Evolutionary conservation across 2,797 vertebrate genomes (phyloP).

Genomic region (Sciurus vulgaris): DNA sequence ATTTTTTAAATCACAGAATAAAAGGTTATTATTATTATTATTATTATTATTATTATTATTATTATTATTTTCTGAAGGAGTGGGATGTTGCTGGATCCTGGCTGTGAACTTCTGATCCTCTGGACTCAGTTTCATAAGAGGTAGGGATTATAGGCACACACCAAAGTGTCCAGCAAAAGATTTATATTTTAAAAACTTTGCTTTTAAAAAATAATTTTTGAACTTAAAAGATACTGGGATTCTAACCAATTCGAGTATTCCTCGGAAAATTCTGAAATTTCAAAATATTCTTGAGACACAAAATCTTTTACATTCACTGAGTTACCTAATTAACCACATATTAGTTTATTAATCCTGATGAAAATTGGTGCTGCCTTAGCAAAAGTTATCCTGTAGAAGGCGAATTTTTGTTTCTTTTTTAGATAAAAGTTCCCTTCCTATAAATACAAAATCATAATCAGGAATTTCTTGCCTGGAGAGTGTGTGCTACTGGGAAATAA

Average conservation of each 20-base stretch:
- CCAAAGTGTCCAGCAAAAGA: background rate
- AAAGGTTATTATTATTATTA: background rate
- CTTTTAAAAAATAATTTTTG: background rate
- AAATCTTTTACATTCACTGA: background rate
- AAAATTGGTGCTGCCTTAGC: background rate
- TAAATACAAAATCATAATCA: background rate
- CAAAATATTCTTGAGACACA: background rate
- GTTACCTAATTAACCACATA: background rate
- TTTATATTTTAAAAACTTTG: background rate
- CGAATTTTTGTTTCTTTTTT: background rate
- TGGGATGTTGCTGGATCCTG: no score
- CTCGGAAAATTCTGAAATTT: slow-evolving; percentile 17
- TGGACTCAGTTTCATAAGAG: no score
- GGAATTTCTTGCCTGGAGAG: background rate
- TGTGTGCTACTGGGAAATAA: background rate
- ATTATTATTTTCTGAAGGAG: no score
- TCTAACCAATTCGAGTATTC: background rate
- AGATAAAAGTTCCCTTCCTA: background rate
- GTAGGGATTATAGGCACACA: no score
- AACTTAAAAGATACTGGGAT: background rate
- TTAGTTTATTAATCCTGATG: background rate
- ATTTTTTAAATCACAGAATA: background rate
- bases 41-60: no score
- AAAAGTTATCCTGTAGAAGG: background rate
- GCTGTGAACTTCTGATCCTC: no score